Conservation (phyloP, 2,113 vertebrate species). For the Saguinus midas region DNA sequence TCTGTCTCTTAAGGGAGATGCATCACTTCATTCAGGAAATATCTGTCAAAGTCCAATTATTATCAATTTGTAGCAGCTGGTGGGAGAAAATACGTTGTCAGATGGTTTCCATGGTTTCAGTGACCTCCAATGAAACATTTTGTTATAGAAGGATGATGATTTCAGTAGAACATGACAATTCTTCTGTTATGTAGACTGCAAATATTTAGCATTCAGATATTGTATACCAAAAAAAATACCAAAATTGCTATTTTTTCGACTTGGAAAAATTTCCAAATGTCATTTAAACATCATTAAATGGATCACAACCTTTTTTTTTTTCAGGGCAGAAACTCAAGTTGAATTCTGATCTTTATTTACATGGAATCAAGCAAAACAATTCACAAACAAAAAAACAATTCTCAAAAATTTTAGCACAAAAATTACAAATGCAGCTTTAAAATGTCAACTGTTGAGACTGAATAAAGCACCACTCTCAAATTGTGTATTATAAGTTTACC, state of each 20-base stretch:
- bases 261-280: slow-evolving; percentile 18
- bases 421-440: neutral
- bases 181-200: neutral
- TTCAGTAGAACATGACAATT: neutral
- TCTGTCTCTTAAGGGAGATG: neutral
- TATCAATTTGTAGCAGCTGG: neutral
- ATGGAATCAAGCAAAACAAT: neutral
- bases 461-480: neutral
- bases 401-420: neutral
- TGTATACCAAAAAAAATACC: neutral
- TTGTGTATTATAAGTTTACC: neutral
- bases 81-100: neutral
- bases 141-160: neutral
- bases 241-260: neutral
- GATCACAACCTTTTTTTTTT: neutral
- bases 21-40: neutral
- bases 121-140: neutral
- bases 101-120: slow-evolving; percentile 19
- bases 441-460: neutral
- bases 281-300: neutral
- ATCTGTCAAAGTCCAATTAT: neutral
- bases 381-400: neutral
- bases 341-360: neutral
- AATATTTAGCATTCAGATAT: neutral
- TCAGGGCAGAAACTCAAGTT: neutral